phyloP scores from a whole-genome alignment of 2,888 invertebrate species.

The Eilema griseolum region DNA sequence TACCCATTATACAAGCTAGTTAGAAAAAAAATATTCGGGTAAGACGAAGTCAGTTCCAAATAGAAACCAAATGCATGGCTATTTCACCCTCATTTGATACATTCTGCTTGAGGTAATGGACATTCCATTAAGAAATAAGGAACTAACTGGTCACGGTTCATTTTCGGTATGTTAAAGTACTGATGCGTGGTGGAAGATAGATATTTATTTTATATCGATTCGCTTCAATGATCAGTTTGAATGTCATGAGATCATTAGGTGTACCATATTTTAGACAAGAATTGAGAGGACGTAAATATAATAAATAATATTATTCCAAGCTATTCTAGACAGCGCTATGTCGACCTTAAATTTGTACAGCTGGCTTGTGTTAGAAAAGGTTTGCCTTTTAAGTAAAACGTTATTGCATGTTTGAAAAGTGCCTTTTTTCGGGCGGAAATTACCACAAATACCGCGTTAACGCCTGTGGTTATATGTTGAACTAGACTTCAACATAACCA shows the following conservation, averaged over 20 bases:
- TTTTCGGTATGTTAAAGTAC: constrained; percentile 25
- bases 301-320: background rate
- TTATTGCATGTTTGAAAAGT: no score
- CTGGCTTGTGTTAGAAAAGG: no score
- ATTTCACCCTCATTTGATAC: background rate
- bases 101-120: constrained; percentile 1
- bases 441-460: no score
- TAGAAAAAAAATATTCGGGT: no score
- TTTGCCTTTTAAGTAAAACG: no score
- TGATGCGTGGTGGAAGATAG: constrained; percentile 45
- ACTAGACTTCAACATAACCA: no score
- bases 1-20: no score
- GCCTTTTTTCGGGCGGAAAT: no score
- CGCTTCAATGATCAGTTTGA: constrained; percentile 18
- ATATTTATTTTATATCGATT: constrained; percentile 46
- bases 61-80: background rate
- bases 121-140: constrained; percentile 8
- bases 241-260: constrained; percentile 11
- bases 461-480: no score
- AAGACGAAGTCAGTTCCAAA: background rate
- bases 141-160: constrained; percentile 30
- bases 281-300: background rate
- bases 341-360: no score
- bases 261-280: constrained; percentile 26
- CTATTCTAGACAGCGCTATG: no score